These are phyloP conservation scores for Beris morrisii DNA, from an alignment of 2,888 invertebrate genomes.

Conservation along the genomic window DNA sequence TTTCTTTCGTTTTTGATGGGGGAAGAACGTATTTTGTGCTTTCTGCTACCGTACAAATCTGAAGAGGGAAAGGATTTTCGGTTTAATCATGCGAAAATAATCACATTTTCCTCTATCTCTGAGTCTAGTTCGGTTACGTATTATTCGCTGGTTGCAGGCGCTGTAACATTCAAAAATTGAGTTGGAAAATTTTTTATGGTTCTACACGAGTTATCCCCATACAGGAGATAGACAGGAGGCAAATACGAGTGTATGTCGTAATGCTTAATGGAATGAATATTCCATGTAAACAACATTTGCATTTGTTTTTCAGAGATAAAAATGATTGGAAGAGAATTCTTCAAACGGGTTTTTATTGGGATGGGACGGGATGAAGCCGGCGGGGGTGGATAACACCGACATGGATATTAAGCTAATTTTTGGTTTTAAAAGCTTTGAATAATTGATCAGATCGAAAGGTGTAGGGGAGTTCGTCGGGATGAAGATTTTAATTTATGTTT, in stretches of 20 bases:
- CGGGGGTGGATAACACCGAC: too few relatives aligned
- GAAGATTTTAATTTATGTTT: too few relatives aligned
- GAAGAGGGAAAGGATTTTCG: background rate
- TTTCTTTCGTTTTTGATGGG: too few relatives aligned
- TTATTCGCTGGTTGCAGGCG: too few relatives aligned
- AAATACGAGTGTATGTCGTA: background rate
- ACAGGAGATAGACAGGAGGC: background rate
- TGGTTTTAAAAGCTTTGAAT: too few relatives aligned
- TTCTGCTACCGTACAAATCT: too few relatives aligned
- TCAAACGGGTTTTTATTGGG: background rate
- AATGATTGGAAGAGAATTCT: constrained; percentile 6
- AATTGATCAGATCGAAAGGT: too few relatives aligned
- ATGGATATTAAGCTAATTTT: too few relatives aligned
- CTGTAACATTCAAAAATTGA: too few relatives aligned
- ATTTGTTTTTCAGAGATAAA: constrained; percentile 9
- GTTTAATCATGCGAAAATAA: constrained; percentile 13
- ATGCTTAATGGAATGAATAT: constrained; percentile 10
- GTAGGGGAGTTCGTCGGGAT: too few relatives aligned
- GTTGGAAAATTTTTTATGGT: background rate
- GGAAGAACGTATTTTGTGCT: too few relatives aligned
- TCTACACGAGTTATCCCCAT: background rate
- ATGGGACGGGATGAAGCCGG: too few relatives aligned
- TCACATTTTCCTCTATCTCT: background rate
- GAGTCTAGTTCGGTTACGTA: background rate
- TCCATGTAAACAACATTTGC: constrained; percentile 15